Percentiles rank a stretch among this genome's conserved stretches.
These are phyloP conservation scores for Celastrina argiolus DNA, from an alignment of 2,888 invertebrate genomes.

Conservation along the genomic window DNA sequence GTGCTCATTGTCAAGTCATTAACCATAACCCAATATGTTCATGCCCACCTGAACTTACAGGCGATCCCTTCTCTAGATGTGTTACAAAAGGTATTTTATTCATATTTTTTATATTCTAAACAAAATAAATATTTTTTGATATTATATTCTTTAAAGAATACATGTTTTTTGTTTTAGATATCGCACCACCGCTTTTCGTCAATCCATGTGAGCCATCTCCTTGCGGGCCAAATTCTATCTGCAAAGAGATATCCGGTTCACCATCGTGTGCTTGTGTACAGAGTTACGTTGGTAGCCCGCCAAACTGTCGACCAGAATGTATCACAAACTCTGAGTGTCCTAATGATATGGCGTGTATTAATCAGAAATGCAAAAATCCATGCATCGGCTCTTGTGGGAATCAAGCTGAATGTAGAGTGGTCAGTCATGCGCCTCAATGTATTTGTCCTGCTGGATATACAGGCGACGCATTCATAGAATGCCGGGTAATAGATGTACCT, in stretches of 20 bases:
- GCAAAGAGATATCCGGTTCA: slow-evolving; percentile 77
- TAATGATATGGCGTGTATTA: slow-evolving; percentile 82
- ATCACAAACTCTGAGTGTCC: slow-evolving; percentile 85
- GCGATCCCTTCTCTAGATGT: slow-evolving; percentile 85
- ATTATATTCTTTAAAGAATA: slow-evolving; percentile 9
- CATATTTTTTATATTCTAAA: not conserved
- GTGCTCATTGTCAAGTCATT: slow-evolving; percentile 83
- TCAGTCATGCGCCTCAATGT: slow-evolving; percentile 87
- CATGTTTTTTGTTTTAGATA: slow-evolving; percentile 46
- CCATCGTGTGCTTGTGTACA: slow-evolving; percentile 85
- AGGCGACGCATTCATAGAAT: slow-evolving; percentile 81
- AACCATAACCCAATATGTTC: slow-evolving; percentile 86
- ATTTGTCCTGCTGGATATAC: slow-evolving; percentile 80
- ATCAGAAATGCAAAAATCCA: slow-evolving; percentile 85
- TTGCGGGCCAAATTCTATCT: slow-evolving; percentile 85
- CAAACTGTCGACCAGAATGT: slow-evolving; percentile 86
- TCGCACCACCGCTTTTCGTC: slow-evolving; percentile 47
- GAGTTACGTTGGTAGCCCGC: slow-evolving; percentile 83
- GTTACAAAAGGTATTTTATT: slow-evolving; percentile 73
- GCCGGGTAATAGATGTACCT: slow-evolving; percentile 65
- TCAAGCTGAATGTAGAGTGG: slow-evolving; percentile 83
- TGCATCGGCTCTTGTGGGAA: slow-evolving; percentile 85
- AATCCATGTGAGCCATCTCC: slow-evolving; percentile 85
- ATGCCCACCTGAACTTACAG: slow-evolving; percentile 81
- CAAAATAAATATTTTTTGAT: slow-evolving; percentile 23